A percentile compares a stretch with the other conserved stretches of the same genome.
Conservation (phyloP, 2,888 invertebrate species). For the Rotaria macrura region DNA sequence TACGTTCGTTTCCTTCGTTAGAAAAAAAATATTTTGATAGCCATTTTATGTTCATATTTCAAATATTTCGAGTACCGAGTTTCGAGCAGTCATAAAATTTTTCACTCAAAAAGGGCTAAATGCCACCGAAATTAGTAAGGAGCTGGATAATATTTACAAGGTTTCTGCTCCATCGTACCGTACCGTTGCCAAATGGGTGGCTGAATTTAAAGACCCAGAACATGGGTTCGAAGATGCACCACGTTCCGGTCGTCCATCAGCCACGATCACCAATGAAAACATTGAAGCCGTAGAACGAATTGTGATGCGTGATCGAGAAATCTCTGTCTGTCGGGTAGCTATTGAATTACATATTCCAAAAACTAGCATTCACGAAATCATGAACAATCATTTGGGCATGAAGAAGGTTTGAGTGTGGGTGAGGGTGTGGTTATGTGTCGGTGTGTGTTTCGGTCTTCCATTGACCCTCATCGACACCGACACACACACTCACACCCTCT, state of each 20-base stretch:
- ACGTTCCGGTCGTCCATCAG: background rate
- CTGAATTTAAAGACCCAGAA: background rate
- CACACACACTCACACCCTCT: too few species aligned
- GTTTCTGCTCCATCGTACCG: background rate
- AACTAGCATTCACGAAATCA: background rate
- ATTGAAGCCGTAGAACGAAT: background rate
- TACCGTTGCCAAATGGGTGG: background rate
- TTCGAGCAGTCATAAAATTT: too few species aligned
- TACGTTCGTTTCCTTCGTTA: background rate
- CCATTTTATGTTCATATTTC: background rate
- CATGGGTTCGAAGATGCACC: background rate
- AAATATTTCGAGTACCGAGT: background rate
- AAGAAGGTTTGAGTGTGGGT: too few species aligned
- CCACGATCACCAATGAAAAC: background rate
- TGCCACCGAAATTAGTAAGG: background rate
- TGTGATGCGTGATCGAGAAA: background rate
- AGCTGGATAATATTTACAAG: background rate
- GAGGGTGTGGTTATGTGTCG: too few species aligned
- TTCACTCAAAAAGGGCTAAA: background rate
- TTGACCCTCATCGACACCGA: too few species aligned
- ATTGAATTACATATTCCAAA: background rate
- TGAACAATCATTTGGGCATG: too few species aligned
- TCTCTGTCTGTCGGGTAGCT: background rate
- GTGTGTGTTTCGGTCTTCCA: too few species aligned
- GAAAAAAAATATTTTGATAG: background rate